Conservation (phyloP, 2,888 invertebrate species). For the Cyclophora punctaria region DNA sequence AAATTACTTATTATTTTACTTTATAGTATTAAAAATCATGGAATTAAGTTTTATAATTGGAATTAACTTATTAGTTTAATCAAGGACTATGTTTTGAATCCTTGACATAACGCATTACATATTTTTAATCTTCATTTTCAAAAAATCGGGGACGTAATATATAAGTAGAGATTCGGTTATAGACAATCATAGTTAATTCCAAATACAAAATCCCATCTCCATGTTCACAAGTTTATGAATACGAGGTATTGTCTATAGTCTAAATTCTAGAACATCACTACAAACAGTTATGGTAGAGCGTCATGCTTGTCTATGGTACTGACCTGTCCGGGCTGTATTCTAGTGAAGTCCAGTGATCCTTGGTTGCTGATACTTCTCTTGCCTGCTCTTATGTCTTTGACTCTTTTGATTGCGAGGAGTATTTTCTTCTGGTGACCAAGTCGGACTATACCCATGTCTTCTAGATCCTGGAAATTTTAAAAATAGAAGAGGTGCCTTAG, state of each 20-base stretch:
- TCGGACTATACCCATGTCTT: conserved; percentile 95
- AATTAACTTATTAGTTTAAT: too few species aligned
- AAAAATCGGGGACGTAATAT: too few species aligned
- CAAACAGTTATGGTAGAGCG: conserved; percentile 29
- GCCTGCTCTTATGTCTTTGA: conserved; percentile 93
- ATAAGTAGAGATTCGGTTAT: too few species aligned
- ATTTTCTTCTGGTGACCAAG: conserved; percentile 99
- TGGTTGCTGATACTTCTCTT: conserved; percentile 79
- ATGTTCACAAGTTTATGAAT: not conserved
- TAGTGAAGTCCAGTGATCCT: conserved; percentile 63
- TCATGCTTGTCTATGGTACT: conserved; percentile 27
- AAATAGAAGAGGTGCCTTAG: not conserved
- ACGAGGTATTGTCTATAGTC: conserved; percentile 22
- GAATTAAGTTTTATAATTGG: not conserved
- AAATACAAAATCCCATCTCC: too few species aligned
- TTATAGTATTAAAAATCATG: conserved; percentile 9
- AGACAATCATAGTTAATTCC: too few species aligned
- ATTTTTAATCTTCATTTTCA: too few species aligned
- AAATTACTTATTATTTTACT: conserved; percentile 1
- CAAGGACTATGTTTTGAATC: too few species aligned
- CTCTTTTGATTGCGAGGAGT: conserved; percentile 95
- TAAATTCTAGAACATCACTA: conserved; percentile 66
- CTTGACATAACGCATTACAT: too few species aligned
- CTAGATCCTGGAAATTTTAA: conserved; percentile 81
- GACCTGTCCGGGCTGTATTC: conserved; percentile 69